Conservation (phyloP, 2,113 vertebrate genomes). For the Paradisaea rubra region DNA sequence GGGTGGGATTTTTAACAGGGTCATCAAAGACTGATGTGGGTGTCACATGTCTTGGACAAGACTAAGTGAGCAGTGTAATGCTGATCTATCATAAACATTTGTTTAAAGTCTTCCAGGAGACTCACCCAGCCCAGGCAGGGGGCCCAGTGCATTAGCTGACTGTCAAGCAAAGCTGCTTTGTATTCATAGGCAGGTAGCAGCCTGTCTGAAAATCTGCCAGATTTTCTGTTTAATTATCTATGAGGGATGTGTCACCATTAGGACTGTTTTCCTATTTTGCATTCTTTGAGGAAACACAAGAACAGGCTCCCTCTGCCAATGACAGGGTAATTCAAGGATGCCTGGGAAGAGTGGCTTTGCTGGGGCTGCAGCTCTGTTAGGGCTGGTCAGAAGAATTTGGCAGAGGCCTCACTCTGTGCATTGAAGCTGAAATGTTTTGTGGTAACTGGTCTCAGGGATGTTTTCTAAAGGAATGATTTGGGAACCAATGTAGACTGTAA, state of each 20-base stretch:
- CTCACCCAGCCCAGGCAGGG: not conserved
- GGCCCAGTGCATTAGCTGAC: not conserved
- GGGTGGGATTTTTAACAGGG: not conserved
- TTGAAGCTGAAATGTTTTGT: not conserved
- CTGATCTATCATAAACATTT: not conserved
- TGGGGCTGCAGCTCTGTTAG: not conserved
- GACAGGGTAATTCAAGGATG: not conserved
- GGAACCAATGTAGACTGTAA: not conserved
- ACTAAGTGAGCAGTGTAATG: not conserved
- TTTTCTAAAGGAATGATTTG: not conserved
- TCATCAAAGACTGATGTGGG: not conserved
- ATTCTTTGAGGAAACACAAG: not conserved
- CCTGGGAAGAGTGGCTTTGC: not conserved
- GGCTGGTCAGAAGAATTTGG: not conserved
- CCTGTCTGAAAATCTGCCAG: conserved; percentile 11
- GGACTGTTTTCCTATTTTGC: not conserved
- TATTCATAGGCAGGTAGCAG: conserved; percentile 21
- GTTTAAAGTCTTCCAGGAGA: not conserved
- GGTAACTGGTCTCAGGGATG: not conserved
- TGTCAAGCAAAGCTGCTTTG: conserved; percentile 1
- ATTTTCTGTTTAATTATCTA: conserved; percentile 6
- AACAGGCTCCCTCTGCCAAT: not conserved
- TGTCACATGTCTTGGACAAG: not conserved
- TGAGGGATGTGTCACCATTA: not conserved
- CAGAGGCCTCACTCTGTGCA: not conserved